Base-by-base conservation (phyloP, 2,888 invertebrate genomes). In the Standfussiana lucernea region DNA sequence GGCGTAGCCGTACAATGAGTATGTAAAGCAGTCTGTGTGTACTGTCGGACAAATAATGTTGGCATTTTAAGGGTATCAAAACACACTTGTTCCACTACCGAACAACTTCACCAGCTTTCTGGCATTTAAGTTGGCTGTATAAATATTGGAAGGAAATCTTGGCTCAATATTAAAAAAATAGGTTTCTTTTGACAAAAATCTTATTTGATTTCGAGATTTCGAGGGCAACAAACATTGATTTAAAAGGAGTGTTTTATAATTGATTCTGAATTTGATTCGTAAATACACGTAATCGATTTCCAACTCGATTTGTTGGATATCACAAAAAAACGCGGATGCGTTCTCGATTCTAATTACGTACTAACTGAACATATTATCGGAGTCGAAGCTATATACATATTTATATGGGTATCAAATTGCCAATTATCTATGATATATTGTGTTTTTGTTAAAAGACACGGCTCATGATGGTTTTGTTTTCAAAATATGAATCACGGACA, bases 11-110 rank as follows among this genome's bases (percentile, higher is more conserved):
- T 15, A 37, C 28, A 53, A 40, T 80, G 85, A 85, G 87, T 85
- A 77, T 86, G 87, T 89, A n/a, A 88, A 84, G 82, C 70, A 83
- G 76, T 83, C 73, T 83, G 80, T 85, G 80, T 85, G 72, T 82
- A 85, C 71, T 81, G 45, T 56, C 50, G 35, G 35, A 77, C 78
- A 76, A 79, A 80, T 76, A 72, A 79, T 76, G 76, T 79, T 77
- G 76, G 77, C 68, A 72, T 71, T 76, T 72, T 64, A 75, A 69
- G 79, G 75, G 59, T 72, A 83, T 76, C 67, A 78, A 79, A 85
- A 85, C 59, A 82, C 47, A 65, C 74, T 83, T 78, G 56, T 75
- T 71, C 37, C 15, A 65, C 62, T 40, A 75, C 37, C 61, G 56
- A 82, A 68, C 32, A 73, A 75, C 56, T 75, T 80, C 45, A 56